Base-by-base conservation (phyloP, 1,140 invertebrate species). In the Caenorhabditis latens region DNA sequence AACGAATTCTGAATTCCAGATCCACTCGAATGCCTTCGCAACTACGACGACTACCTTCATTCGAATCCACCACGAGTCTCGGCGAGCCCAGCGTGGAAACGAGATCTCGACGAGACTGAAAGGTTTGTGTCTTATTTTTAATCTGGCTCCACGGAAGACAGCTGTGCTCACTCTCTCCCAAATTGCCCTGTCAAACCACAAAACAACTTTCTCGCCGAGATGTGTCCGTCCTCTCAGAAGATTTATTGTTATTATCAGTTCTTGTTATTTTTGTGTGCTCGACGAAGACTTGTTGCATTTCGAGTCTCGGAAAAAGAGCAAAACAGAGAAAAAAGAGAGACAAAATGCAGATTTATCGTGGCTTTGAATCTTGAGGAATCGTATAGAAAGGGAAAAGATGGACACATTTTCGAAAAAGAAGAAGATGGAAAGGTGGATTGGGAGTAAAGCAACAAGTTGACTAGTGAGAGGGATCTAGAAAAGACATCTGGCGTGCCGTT, bases 281-380 rank as follows among this genome's bases (percentile, higher is more conserved):
- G 32, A 32, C 32, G 32, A n/a, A n/a, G 63, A 67, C 71, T 79
- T 50, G 71, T 79, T 79, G 71, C 71, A 50, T 79, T 50, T 71
- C 46, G 65, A n/a, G 13, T 71, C 14, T 21, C 8, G 6, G 5
- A 61, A 61, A 61, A 61, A 32, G 6, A 24, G 11, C 5, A 21
- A 71, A 71, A 48, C n/a, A 46, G 24, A 46, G 67, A 16, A 71
- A 19, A 9, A 79, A 42, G 50, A 5, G 21, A 79, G 46, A 79
- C 46, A 50, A 79, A 79, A 79, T 79, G 71, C 71, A 79, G 71
- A 79, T 79, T 79, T 79, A 79, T 79, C 71, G 71, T 79, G 71
- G 43, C 71, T 50, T 46, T 79, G 71, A 79, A 79, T 79, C 71
- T 79, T 79, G 71, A 79, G 50, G 46, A 79, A 79, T 79, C 71